Conservation (phyloP, 1,140 invertebrate species). For the Drosophila novamexicana region DNA sequence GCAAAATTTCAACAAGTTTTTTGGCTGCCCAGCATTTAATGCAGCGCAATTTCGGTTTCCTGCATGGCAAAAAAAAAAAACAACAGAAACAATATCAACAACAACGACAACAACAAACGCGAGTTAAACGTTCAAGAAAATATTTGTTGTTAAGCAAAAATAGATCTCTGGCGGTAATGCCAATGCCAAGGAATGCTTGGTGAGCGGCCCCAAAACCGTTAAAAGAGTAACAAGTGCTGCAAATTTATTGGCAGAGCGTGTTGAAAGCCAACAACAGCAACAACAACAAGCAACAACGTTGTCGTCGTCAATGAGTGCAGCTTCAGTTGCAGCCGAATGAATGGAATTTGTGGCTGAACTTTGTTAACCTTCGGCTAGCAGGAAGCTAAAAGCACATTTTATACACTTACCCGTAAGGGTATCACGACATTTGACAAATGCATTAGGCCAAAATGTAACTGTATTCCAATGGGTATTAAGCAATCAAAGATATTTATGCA, state of each 20-base stretch:
- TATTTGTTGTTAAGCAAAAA: constrained; percentile 81
- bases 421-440: constrained; percentile 8
- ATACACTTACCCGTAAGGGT: constrained; percentile 44
- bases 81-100: constrained; percentile 2
- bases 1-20: constrained; percentile 63
- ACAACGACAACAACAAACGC: constrained; percentile 10
- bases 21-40: constrained; percentile 59
- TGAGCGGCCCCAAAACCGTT: constrained; percentile 71
- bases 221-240: constrained; percentile 79
- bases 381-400: constrained; percentile 72
- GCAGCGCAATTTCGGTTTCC: constrained; percentile 77
- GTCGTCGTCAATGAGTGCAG: constrained; percentile 69
- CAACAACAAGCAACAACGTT: constrained; percentile 47
- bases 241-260: constrained; percentile 81
- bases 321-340: constrained; percentile 59
- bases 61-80: constrained; percentile 57
- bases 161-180: constrained; percentile 72
- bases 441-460: background rate
- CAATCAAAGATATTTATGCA: background rate
- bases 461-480: background rate
- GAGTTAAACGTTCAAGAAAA: constrained; percentile 66
- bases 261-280: constrained; percentile 70
- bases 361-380: constrained; percentile 74
- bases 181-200: constrained; percentile 73
- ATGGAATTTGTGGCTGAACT: constrained; percentile 75